Evolutionary conservation across 2,888 invertebrate species (phyloP), one percentile per base, ranked within the genome.

Genomic region (Himalopsyche kuldschensis): DNA sequence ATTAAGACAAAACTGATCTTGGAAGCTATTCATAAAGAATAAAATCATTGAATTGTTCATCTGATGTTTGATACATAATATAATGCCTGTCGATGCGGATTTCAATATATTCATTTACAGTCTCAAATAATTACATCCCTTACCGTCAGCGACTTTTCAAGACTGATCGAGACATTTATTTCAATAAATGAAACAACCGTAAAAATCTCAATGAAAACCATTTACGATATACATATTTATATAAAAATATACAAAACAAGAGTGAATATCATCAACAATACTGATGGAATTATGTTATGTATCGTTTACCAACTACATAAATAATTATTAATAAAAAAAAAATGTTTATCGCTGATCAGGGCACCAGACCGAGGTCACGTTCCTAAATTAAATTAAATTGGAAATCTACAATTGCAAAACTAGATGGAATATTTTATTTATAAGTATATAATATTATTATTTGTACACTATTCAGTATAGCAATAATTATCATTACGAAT

Each of bases 401-500:
- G 69, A 69, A 69, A 69, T 69, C 69, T 69, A 69, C 20, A 69
- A 69, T 69, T 69, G 69, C 69, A 69, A 69, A 69, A 69, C 69
- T 69, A 69, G 69, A 69, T 69, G 69, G 69, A 69, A 69, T 69
- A 69, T 69, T 69, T 69, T 69, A 69, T 69, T 69, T 69, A 69
- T 69, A 27, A 27, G 27, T 69, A 69, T 27, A 69, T 24, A 27
- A 30, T 69, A 69, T 69, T 27, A 69, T 69, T 69, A 69, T 69
- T 69, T 69, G 69, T 69, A 69, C 69, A 69, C 69, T 69, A 69
- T 69, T 69, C 69, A 69, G 69, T 69, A 69, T 69, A 69, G 69
- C 69, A 30, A 69, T 69, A 69, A 69, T 69, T 69, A 69, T 69
- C 69, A 69, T 69, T 69, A 69, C 69, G 15, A 27, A 69, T 24